Evolutionary conservation across 2,888 invertebrate species (phyloP).

Genomic region (Xestobium rufovillosum): DNA sequence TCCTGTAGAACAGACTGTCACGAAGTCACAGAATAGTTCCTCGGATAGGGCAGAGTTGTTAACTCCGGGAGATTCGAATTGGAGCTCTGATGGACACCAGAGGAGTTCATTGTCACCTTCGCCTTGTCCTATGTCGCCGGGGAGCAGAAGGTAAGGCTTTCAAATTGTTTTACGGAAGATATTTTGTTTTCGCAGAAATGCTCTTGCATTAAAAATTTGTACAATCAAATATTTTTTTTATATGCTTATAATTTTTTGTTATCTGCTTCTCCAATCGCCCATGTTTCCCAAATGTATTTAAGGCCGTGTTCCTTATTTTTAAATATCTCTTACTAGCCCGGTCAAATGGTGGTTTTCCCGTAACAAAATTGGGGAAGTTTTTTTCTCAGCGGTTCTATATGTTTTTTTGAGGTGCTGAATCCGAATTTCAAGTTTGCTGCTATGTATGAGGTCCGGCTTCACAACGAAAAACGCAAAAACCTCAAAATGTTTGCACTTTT

Average conservation of each 20-base stretch:
- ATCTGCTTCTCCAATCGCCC: too few relatives aligned
- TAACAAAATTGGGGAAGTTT: too few relatives aligned
- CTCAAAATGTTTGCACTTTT: too few relatives aligned
- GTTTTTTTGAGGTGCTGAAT: too few relatives aligned
- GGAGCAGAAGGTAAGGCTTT: slow-evolving; percentile 35
- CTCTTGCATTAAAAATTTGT: background rate
- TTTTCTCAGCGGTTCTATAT: too few relatives aligned
- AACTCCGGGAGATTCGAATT: slow-evolving; percentile 51
- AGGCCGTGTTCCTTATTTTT: too few relatives aligned
- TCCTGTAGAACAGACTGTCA: slow-evolving; percentile 68
- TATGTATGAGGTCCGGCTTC: too few relatives aligned
- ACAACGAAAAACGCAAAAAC: too few relatives aligned
- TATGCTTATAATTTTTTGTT: background rate
- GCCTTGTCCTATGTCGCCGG: slow-evolving; percentile 50
- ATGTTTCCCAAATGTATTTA: too few relatives aligned
- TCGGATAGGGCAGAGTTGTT: slow-evolving; percentile 47
- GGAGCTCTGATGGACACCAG: slow-evolving; percentile 48
- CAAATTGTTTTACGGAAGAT: background rate
- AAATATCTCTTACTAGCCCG: too few relatives aligned
- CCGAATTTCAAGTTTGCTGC: too few relatives aligned
- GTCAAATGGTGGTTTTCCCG: too few relatives aligned
- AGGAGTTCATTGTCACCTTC: slow-evolving; percentile 60
- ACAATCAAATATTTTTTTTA: background rate
- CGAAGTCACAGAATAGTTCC: slow-evolving; percentile 59
- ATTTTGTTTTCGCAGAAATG: background rate